Conservation (phyloP, 2,113 vertebrate genomes). For the Crotalus viridis region DNA sequence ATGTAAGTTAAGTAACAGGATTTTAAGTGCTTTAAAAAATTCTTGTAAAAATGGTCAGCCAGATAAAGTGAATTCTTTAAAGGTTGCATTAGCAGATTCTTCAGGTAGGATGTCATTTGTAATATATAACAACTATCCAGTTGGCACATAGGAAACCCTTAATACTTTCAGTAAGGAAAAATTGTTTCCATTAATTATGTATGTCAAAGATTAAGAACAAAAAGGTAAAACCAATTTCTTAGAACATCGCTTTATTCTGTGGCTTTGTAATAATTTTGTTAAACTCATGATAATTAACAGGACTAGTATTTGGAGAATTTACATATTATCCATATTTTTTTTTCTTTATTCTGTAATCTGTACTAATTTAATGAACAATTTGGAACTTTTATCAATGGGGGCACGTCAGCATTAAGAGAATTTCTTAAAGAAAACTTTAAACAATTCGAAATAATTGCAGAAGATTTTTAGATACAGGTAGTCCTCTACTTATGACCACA, state of each 20-base stretch:
- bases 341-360: neutral
- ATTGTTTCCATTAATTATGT: neutral
- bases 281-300: neutral
- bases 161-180: neutral
- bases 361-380: neutral
- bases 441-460: neutral
- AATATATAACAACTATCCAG: neutral
- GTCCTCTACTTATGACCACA: neutral
- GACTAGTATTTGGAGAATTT: conserved; percentile 28
- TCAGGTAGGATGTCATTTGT: neutral
- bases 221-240: conserved; percentile 7
- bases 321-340: neutral
- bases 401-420: neutral
- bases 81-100: neutral
- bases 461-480: neutral
- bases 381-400: too few species aligned
- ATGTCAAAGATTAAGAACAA: neutral
- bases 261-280: neutral
- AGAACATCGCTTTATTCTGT: neutral
- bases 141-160: neutral
- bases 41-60: neutral
- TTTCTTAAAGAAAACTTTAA: neutral
- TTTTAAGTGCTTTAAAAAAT: neutral
- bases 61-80: neutral
- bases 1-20: neutral